Percentiles rank a stretch among this genome's conserved stretches.
Conservation (phyloP, 2,888 invertebrate species). For the Mythimna ferrago region DNA sequence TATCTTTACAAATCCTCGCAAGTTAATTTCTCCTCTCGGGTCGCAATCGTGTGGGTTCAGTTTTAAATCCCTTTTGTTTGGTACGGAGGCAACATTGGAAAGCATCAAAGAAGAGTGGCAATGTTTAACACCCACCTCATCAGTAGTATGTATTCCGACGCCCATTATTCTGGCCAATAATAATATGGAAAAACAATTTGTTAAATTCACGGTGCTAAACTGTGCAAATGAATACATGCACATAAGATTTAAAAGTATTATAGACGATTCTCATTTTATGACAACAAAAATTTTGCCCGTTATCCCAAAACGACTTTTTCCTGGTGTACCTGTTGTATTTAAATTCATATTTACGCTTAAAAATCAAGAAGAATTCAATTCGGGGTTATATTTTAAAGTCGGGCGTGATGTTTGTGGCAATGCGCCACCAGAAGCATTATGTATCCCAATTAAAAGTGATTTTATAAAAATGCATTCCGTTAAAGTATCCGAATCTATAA, state of each 20-base stretch:
- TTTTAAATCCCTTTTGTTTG: slow-evolving; percentile 41
- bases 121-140: slow-evolving; percentile 62
- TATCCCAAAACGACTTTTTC: slow-evolving; percentile 74
- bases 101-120: slow-evolving; percentile 64
- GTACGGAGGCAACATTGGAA: slow-evolving; percentile 34
- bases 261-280: slow-evolving; percentile 72
- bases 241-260: slow-evolving; percentile 75
- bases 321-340: slow-evolving; percentile 76
- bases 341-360: slow-evolving; percentile 75
- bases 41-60: slow-evolving; percentile 67
- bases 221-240: slow-evolving; percentile 70
- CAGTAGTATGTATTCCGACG: slow-evolving; percentile 71
- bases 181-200: slow-evolving; percentile 69
- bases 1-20: slow-evolving; percentile 77
- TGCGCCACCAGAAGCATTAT: slow-evolving; percentile 70
- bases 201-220: slow-evolving; percentile 78
- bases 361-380: slow-evolving; percentile 68
- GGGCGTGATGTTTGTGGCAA: slow-evolving; percentile 67
- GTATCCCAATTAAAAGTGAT: slow-evolving; percentile 73
- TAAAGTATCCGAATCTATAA: slow-evolving; percentile 71
- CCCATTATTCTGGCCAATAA: slow-evolving; percentile 69
- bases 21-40: slow-evolving; percentile 71
- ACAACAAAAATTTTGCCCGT: slow-evolving; percentile 71
- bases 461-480: slow-evolving; percentile 65
- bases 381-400: slow-evolving; percentile 77